phyloP scores from a whole-genome alignment of 2,888 invertebrate genomes.

The Geophilus truncorum region DNA sequence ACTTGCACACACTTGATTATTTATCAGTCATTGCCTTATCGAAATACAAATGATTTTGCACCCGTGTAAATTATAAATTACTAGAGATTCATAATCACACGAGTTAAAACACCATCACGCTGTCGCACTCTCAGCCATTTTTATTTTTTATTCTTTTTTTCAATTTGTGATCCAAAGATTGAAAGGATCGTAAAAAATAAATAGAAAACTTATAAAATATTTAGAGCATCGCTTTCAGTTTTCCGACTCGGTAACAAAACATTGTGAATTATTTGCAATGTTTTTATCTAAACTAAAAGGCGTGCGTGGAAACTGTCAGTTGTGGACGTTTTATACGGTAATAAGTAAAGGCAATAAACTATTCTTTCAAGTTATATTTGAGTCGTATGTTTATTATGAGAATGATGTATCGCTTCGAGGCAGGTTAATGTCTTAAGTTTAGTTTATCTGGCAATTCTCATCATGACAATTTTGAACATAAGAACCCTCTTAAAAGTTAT shows the following conservation, averaged over 20 bases:
- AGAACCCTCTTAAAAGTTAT: not conserved
- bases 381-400: too few relatives aligned
- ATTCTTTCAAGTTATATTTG: too few relatives aligned
- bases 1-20: too few relatives aligned
- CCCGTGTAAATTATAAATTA: too few relatives aligned
- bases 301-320: not conserved
- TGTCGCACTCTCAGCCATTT: too few relatives aligned
- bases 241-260: not conserved
- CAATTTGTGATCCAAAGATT: not conserved
- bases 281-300: not conserved
- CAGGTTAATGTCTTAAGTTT: not conserved
- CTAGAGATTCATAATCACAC: too few relatives aligned
- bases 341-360: too few relatives aligned
- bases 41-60: too few relatives aligned
- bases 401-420: too few relatives aligned
- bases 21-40: too few relatives aligned
- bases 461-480: not conserved
- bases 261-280: not conserved
- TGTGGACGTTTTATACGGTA: not conserved
- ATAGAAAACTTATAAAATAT: not conserved
- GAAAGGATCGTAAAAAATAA: not conserved
- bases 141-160: not conserved
- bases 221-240: not conserved
- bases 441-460: not conserved
- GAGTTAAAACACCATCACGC: too few relatives aligned